These are phyloP conservation scores for Antechinus flavipes DNA, from an alignment of 2,113 vertebrate species.

Conservation along the genomic window DNA sequence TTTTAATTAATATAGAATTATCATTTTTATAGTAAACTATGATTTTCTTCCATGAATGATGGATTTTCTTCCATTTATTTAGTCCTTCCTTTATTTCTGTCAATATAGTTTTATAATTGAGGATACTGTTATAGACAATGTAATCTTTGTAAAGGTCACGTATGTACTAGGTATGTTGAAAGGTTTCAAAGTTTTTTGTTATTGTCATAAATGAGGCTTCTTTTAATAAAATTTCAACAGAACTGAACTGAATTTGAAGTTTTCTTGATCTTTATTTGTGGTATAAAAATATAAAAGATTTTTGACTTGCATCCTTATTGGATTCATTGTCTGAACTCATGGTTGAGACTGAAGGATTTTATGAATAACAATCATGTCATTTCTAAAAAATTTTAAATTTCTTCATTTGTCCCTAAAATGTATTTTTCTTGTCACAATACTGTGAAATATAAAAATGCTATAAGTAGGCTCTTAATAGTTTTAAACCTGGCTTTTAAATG, in stretches of 20 bases:
- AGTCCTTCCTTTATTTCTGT: neutral
- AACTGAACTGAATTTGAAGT: neutral
- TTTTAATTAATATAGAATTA: neutral
- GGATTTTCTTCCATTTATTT: neutral
- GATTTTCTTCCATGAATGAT: neutral
- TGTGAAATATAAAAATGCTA: neutral
- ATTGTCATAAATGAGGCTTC: neutral
- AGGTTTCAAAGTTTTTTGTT: neutral
- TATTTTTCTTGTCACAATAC: neutral
- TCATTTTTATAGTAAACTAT: neutral
- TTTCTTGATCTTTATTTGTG: neutral
- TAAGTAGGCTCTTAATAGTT: neutral
- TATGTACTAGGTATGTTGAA: neutral
- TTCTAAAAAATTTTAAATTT: neutral
- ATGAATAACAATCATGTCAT: neutral
- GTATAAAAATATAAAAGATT: neutral
- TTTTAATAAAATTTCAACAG: neutral
- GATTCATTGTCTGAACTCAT: neutral
- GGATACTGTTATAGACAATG: neutral
- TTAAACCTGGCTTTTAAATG: neutral
- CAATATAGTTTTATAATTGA: neutral
- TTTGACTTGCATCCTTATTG: neutral
- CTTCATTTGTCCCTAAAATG: neutral
- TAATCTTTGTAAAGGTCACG: neutral
- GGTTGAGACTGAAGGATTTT: neutral